Base-by-base conservation (phyloP, 2,797 vertebrate species). In the Chaetodon trifasciatus region DNA sequence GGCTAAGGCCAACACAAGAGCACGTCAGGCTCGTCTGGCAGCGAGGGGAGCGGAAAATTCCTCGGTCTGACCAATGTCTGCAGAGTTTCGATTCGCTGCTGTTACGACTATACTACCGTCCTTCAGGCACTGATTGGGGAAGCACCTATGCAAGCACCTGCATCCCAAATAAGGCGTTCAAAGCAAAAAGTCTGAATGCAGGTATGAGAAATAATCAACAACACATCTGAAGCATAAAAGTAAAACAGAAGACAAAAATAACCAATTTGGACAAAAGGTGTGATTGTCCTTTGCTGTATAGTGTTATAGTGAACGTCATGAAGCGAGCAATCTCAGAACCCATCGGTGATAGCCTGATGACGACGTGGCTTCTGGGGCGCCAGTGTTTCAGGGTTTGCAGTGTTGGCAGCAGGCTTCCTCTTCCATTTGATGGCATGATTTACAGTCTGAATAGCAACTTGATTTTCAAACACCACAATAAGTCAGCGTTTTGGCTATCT, bases 111-210 rank as follows among this genome's bases (percentile, higher is more conserved):
- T 73, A 71, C 75, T 78, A 53, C 39, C 15, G 70, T 89, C 67
- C 70, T 84, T 83, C 83, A 95, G 95, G 93, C 94, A 95, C 94
- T 86, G 84, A 80, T 1, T 81, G 63, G 72, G 76, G 56, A 50
- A 89, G 90, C 85, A 79, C 82, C 85, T 81, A 89, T 35, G 47
- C 74, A 86, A 86, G 81, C 83, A 84, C 62, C 85, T 83, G 83
- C 76, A 86, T 85, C 75, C 84, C 70, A 79, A 83, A 79, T 92
- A 95, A 94, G 93, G 92, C 94, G 12, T 85, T 88, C 35, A 84
- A 90, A 88, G 78, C 74, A 79, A 77, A 60, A 39, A 28, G 16
- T 56, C 37, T 62, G 68, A 77, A 84, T 23, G 66, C 35, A 84
- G n/a, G 70, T 68, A 78, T 39, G 44, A 77, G 6, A 81, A 78